A percentile compares a stretch with the other conserved stretches of the same genome.
phyloP scores from a whole-genome alignment of 2,888 invertebrate genomes.

The Protophormia terraenovae region DNA sequence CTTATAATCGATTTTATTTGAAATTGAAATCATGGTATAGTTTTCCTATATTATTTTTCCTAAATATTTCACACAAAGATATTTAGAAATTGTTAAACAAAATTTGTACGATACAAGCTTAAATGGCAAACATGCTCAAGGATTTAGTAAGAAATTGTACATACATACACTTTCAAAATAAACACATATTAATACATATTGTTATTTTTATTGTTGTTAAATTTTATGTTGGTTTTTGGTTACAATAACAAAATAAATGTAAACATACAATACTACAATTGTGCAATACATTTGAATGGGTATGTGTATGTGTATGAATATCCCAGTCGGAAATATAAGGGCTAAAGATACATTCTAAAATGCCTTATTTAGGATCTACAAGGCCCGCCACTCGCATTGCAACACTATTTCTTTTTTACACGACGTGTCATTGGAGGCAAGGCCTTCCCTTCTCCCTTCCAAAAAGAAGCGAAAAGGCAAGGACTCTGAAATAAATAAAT shows the following conservation, averaged over 20 bases:
- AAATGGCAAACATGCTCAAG: conserved; percentile 17
- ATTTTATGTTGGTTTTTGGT: background rate
- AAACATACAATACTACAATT: too few species aligned
- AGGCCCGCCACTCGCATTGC: too few species aligned
- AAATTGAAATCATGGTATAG: background rate
- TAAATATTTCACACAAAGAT: background rate
- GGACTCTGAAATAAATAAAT: too few species aligned
- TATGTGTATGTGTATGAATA: background rate
- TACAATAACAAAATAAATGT: too few species aligned
- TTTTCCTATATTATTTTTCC: conserved; percentile 13
- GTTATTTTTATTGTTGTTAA: background rate
- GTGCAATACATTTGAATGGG: too few species aligned
- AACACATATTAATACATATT: conserved; percentile 20
- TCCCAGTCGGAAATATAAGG: too few species aligned
- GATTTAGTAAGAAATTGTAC: background rate
- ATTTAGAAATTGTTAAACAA: background rate
- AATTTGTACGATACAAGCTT: background rate
- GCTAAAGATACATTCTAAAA: too few species aligned
- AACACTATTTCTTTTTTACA: too few species aligned
- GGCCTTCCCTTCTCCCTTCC: too few species aligned
- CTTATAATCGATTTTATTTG: background rate
- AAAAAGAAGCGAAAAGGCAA: too few species aligned
- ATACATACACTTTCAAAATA: background rate
- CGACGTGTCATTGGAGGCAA: too few species aligned
- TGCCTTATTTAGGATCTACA: too few species aligned